Percentiles rank a stretch among this genome's conserved stretches.
Conservation (phyloP, 2,888 invertebrate species). For the Neria commutata region DNA sequence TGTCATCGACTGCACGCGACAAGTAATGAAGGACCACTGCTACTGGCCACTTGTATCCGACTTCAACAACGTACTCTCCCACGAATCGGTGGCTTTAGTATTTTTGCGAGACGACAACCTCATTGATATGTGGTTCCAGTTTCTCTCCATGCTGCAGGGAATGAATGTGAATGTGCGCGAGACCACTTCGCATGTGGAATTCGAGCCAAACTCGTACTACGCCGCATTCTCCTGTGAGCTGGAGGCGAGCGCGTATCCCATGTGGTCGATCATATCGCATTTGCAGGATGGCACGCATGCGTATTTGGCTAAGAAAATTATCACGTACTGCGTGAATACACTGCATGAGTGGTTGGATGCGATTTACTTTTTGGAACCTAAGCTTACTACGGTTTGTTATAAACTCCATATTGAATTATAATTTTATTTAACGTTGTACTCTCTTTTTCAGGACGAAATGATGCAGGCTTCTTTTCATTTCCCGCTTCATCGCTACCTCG, state of each 20-base stretch:
- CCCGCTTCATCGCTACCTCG: constrained; percentile 93
- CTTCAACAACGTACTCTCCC: constrained; percentile 93
- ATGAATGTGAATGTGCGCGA: constrained; percentile 97
- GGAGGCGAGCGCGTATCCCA: constrained; percentile 95
- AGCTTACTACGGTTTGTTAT: constrained; percentile 60
- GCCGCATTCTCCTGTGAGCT: constrained; percentile 97
- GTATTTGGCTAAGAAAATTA: constrained; percentile 75
- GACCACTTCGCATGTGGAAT: constrained; percentile 89
- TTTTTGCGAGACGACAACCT: constrained; percentile 88
- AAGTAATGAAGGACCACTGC: constrained; percentile 96
- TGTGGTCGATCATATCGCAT: constrained; percentile 96
- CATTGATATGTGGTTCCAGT: constrained; percentile 95
- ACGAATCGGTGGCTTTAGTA: constrained; percentile 86
- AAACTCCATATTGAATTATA: not conserved
- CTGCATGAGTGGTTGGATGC: constrained; percentile 89
- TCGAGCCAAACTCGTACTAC: constrained; percentile 96
- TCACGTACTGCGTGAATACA: constrained; percentile 77
- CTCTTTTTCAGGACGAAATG: constrained; percentile 71
- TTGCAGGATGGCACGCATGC: constrained; percentile 76
- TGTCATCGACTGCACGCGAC: constrained; percentile 89
- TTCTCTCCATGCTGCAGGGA: constrained; percentile 93
- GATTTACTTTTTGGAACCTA: constrained; percentile 74
- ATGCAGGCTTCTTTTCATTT: constrained; percentile 95
- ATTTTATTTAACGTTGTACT: constrained; percentile 13
- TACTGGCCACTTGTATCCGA: constrained; percentile 98